Conservation (phyloP, 2,888 invertebrate species). For the Agriopis leucophaearia region DNA sequence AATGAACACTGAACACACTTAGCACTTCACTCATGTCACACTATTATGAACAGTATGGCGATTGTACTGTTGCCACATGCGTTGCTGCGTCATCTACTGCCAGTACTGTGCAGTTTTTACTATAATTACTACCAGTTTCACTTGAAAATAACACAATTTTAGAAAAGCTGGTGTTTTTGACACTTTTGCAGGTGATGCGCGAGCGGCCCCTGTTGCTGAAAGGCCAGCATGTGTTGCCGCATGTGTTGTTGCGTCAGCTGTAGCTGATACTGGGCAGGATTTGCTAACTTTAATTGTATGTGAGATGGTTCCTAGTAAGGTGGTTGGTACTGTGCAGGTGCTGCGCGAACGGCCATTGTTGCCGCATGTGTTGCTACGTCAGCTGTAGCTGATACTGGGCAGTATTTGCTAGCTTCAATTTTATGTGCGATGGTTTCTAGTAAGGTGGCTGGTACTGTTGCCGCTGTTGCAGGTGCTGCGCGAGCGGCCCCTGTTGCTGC, state of each 20-base stretch:
- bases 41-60: neutral
- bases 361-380: neutral
- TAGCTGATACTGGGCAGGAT: neutral
- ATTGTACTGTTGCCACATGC: neutral
- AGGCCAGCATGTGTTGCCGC: neutral
- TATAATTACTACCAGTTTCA: neutral
- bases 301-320: neutral
- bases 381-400: neutral
- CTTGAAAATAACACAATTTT: neutral
- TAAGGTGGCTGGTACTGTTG: conserved; percentile 82
- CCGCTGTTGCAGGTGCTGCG: conserved; percentile 74
- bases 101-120: neutral
- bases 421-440: conserved; percentile 45
- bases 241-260: no score
- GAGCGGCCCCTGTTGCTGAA: neutral
- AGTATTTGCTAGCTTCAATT: neutral
- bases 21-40: neutral
- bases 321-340: conserved; percentile 6
- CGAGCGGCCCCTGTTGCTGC: conserved; percentile 88
- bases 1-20: neutral
- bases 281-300: neutral
- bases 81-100: neutral
- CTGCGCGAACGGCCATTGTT: neutral
- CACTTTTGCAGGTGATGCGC: no score
- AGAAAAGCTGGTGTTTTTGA: no score